These are phyloP conservation scores for Mustelus asterias DNA, from an alignment of 2,113 vertebrate species.

Conservation along the genomic window DNA sequence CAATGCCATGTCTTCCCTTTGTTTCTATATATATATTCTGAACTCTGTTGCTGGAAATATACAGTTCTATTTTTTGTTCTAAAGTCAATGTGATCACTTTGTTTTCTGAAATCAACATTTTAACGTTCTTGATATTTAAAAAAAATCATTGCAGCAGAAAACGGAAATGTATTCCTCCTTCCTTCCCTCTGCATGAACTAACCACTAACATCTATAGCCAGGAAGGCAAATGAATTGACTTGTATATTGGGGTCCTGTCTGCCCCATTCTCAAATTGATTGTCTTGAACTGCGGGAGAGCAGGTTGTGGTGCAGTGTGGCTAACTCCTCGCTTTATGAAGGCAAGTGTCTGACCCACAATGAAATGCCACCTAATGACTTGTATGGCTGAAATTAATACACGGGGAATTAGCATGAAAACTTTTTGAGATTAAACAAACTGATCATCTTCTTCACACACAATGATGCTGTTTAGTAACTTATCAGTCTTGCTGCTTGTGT, in stretches of 20 bases:
- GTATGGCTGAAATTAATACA: neutral
- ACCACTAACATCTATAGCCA: neutral
- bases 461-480: neutral
- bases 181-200: neutral
- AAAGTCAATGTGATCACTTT: neutral
- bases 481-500: conserved; percentile 40
- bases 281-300: neutral
- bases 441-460: neutral
- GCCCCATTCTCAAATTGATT: neutral
- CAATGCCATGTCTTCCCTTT: neutral
- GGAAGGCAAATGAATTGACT: neutral
- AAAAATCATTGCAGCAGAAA: neutral
- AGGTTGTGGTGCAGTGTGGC: neutral
- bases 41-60: neutral
- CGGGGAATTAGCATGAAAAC: neutral
- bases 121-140: neutral
- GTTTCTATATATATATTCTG: neutral
- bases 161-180: neutral
- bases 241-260: neutral
- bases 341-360: neutral
- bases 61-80: neutral
- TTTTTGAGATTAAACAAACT: neutral
- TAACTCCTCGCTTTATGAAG: neutral
- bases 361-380: neutral
- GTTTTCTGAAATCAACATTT: neutral